Evolutionary conservation across 2,797 vertebrate genomes (phyloP), one percentile per base, ranked within the genome.

Genomic region (Eidolon dupreanum): DNA sequence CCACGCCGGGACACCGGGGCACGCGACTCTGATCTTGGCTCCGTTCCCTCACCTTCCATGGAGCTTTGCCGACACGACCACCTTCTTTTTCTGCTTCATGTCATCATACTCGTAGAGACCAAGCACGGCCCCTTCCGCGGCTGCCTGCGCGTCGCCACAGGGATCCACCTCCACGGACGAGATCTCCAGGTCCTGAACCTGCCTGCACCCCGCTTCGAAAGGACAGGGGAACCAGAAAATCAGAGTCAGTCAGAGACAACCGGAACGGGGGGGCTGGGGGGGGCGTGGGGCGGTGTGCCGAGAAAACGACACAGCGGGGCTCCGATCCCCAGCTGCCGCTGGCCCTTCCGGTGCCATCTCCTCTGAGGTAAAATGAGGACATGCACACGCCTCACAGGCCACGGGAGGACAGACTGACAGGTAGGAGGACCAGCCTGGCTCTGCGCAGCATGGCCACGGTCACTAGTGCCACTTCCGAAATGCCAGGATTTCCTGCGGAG

Each of bases 41-140:
- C 55, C 55, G 41, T 74, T n/a, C 71, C 33, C 28, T 98, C 97
- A 99, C 99, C 99, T 99, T 97, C 99, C 99, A 49, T 99, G 98
- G 36, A 99, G 99, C 96, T 98, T 98, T 0, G 98, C 96, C 0
- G 98, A 98, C 75, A 99, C 99, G 38, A 92, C 96, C 75, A 97
- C 97, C 97, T 99, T 99, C 98, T 99, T 99, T 94, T 99, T 99
- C 92, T 99, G 98, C 98, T 99, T 99, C 7, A 99, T 98, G 61
- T 99, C 99, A 11, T 99, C 99, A 3, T 99, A 99, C 22, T 99
- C 98, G 95, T 99, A 99, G 97, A 99, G 98, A 33, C 99, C 99
- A 2, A 99, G 99, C 93, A 99, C 65, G 0, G 99, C 99, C 0
- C 99, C 99, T 98, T 99, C 99, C 22, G 99, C 99, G 33, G 99